Percentiles rank a stretch among this genome's conserved stretches.
Evolutionary conservation across 2,888 invertebrate genomes (phyloP).

Genomic region (Trichopoda pennipes): DNA sequence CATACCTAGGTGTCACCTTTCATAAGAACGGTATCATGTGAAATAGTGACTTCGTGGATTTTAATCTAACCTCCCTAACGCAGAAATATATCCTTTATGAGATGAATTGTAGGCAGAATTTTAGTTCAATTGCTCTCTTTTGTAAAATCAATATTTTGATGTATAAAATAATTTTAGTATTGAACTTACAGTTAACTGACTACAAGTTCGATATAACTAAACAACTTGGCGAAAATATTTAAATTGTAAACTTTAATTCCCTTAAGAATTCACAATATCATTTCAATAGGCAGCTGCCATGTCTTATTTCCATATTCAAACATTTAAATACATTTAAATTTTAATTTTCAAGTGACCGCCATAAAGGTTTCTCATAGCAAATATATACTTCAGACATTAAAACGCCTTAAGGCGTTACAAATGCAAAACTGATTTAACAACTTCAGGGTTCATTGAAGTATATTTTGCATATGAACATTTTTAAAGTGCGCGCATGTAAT

Average conservation of each 20-base stretch:
- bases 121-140: too few species aligned
- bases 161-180: too few species aligned
- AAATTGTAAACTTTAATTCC: background rate
- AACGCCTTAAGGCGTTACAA: conserved; percentile 62
- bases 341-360: conserved; percentile 66
- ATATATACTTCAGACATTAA: conserved; percentile 34
- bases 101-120: too few species aligned
- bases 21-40: too few species aligned
- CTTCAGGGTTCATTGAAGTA: conserved; percentile 45
- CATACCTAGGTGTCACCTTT: too few species aligned
- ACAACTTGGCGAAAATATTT: too few species aligned
- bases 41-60: too few species aligned
- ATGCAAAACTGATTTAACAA: conserved; percentile 42
- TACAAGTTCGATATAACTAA: too few species aligned
- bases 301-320: conserved; percentile 31
- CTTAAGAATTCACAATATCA: background rate
- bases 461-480: conserved; percentile 49
- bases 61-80: too few species aligned
- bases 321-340: conserved; percentile 34
- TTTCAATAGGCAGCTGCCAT: conserved; percentile 48
- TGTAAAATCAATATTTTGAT: too few species aligned
- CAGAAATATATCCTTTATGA: too few species aligned
- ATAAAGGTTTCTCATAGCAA: conserved; percentile 43
- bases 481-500: conserved; percentile 39
- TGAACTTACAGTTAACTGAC: too few species aligned